phyloP scores from a whole-genome alignment of 2,797 vertebrate genomes.

The Gadopsis bispinosus region DNA sequence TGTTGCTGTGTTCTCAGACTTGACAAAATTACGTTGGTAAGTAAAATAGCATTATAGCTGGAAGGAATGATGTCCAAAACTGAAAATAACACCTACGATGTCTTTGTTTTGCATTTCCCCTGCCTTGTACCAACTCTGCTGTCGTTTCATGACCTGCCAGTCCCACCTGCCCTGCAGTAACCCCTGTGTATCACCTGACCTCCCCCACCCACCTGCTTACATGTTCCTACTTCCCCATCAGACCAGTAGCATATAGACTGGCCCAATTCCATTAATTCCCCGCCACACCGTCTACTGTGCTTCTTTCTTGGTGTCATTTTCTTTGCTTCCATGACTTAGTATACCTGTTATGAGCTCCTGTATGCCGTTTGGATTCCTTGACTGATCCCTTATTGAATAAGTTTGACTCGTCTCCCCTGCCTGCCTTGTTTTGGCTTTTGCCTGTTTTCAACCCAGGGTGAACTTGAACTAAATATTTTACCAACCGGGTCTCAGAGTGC shows the following conservation, averaged over 20 bases:
- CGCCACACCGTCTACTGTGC: neutral
- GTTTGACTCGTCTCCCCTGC: neutral
- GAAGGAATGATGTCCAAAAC: neutral
- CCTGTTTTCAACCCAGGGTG: too few species aligned
- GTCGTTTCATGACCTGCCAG: neutral
- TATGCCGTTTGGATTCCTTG: neutral
- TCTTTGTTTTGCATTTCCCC: too few species aligned
- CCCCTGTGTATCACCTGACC: neutral
- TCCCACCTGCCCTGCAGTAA: neutral
- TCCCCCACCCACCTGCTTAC: neutral
- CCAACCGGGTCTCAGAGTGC: neutral
- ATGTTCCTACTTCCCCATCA: constrained; percentile 1
- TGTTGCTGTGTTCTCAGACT: neutral
- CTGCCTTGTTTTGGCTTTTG: neutral
- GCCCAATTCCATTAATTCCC: neutral
- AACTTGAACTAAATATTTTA: neutral
- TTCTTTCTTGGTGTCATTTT: neutral
- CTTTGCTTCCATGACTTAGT: neutral
- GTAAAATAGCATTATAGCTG: neutral
- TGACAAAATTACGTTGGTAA: neutral
- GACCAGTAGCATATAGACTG: neutral
- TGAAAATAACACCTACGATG: neutral
- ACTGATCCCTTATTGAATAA: neutral
- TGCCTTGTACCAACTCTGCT: neutral
- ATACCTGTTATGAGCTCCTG: neutral